Percentiles rank a stretch among this genome's conserved stretches.
Evolutionary conservation across 2,888 invertebrate genomes (phyloP).

Genomic region (Chrysotoxum bicinctum): DNA sequence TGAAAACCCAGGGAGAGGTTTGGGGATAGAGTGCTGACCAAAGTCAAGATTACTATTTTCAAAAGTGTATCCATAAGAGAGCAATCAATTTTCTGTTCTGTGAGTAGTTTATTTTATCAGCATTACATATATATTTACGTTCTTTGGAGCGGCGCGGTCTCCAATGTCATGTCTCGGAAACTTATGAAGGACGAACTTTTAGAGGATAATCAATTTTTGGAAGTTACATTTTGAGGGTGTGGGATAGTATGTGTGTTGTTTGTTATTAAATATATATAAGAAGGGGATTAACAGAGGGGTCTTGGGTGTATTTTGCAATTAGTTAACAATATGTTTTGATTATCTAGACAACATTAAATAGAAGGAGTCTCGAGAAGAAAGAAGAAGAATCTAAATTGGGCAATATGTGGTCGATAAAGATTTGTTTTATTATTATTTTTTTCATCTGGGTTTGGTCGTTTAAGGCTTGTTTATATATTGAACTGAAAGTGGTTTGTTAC

Average conservation of each 20-base stretch:
- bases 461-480: neutral
- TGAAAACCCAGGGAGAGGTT: neutral
- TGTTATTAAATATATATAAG: constrained; percentile 42
- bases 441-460: neutral
- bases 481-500: neutral
- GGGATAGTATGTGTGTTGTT: constrained; percentile 37
- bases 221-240: neutral
- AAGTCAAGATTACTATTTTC: constrained; percentile 68
- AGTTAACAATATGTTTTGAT: constrained; percentile 60
- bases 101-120: constrained; percentile 14
- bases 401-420: constrained; percentile 7
- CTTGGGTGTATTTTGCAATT: constrained; percentile 63
- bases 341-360: constrained; percentile 11
- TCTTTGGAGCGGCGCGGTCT: neutral
- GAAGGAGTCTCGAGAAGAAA: neutral
- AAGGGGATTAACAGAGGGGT: constrained; percentile 21
- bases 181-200: constrained; percentile 42
- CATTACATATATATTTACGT: neutral
- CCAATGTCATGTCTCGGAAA: neutral
- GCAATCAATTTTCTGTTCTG: constrained; percentile 38
- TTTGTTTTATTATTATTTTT: neutral
- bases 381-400: constrained; percentile 28
- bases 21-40: constrained; percentile 44
- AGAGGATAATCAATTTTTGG: constrained; percentile 36
- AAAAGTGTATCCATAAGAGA: constrained; percentile 56